phyloP scores from a whole-genome alignment of 2,113 vertebrate species.

The Phyllostomus hastatus region DNA sequence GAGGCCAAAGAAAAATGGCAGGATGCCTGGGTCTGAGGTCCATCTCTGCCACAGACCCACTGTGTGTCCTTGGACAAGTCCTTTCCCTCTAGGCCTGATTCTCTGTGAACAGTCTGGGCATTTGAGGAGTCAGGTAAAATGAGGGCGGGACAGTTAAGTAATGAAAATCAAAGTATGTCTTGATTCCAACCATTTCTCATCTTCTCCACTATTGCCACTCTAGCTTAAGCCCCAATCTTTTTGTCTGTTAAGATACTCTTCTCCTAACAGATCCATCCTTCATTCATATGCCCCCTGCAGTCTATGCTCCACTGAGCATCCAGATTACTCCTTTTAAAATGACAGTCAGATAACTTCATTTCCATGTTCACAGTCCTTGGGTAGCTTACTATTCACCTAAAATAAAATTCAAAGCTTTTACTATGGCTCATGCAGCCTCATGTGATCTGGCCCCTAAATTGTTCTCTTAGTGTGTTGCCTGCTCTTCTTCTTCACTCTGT shows the following conservation, averaged over 20 bases:
- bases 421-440: neutral
- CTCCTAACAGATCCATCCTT: neutral
- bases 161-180: neutral
- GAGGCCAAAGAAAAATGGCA: neutral
- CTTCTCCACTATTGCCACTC: neutral
- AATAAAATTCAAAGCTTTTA: neutral
- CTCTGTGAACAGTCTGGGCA: neutral
- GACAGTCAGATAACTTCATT: neutral
- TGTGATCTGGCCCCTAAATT: neutral
- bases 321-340: slow-evolving; percentile 24
- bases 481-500: neutral
- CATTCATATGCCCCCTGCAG: neutral
- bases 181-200: neutral
- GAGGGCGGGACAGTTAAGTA: neutral
- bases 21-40: neutral
- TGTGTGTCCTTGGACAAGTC: neutral
- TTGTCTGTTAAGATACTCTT: neutral
- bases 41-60: neutral
- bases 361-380: neutral
- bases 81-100: neutral
- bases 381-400: neutral
- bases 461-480: neutral
- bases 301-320: neutral
- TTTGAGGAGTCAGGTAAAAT: neutral
- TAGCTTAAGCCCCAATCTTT: neutral